Evolutionary conservation across 2,113 vertebrate genomes (phyloP).

Genomic region (Lophochroa leadbeateri): DNA sequence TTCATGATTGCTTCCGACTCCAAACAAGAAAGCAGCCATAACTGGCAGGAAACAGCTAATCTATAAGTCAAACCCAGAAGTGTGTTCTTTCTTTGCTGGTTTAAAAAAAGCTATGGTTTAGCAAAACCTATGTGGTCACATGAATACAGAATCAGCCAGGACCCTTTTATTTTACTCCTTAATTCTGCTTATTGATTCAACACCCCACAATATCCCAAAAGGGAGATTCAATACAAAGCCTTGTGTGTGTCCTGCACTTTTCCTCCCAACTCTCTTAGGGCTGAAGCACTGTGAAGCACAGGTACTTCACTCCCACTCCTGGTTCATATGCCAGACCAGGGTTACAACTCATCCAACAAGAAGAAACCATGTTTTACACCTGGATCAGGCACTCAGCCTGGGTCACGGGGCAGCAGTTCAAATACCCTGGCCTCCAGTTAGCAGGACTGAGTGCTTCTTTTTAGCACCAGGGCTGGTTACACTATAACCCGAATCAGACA

Average conservation of each 20-base stretch:
- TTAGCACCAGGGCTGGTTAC: neutral
- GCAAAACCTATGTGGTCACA: neutral
- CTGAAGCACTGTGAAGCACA: neutral
- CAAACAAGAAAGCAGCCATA: constrained; percentile 1
- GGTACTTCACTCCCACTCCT: neutral
- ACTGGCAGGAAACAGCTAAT: constrained; percentile 15
- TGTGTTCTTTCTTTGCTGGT: neutral
- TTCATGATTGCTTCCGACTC: neutral
- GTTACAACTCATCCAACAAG: neutral
- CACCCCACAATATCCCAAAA: neutral
- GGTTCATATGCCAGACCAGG: neutral
- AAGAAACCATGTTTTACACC: neutral
- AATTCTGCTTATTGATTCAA: neutral
- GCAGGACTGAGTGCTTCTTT: neutral
- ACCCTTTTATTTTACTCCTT: neutral
- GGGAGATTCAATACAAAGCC: neutral
- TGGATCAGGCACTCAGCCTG: neutral
- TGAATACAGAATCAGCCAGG: neutral
- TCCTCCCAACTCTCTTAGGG: neutral
- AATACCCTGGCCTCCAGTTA: neutral
- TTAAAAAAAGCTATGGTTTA: neutral
- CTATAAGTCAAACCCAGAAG: neutral
- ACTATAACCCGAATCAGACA: neutral
- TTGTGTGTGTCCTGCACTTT: fast-evolving
- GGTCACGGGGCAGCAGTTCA: neutral